These are phyloP conservation scores for Calidris pygmaea DNA, from an alignment of 2,113 vertebrate genomes.

Conservation along the genomic window DNA sequence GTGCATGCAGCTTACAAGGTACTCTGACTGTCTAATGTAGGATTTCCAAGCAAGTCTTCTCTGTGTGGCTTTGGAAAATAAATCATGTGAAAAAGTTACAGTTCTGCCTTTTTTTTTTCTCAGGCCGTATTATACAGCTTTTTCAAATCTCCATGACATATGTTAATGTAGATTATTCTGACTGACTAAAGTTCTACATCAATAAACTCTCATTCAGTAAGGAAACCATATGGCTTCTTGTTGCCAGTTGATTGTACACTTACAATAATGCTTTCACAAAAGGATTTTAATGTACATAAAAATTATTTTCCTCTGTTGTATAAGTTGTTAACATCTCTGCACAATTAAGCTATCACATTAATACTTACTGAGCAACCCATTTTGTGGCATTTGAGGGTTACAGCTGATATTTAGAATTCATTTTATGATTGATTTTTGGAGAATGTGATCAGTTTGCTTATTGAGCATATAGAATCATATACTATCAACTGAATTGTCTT, in stretches of 20 bases:
- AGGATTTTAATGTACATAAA: neutral
- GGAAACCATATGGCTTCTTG: neutral
- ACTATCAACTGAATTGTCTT: neutral
- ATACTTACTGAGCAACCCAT: rapidly evolving
- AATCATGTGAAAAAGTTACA: neutral
- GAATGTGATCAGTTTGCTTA: neutral
- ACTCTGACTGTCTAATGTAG: neutral
- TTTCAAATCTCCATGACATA: neutral
- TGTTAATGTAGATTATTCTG: neutral
- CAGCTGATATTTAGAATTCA: neutral
- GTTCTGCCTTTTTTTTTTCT: neutral
- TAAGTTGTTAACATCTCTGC: neutral
- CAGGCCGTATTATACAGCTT: rapidly evolving
- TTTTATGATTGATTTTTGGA: neutral
- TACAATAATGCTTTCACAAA: neutral
- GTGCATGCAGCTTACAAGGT: neutral
- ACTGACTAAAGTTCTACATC: neutral
- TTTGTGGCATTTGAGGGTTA: neutral
- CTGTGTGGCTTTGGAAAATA: neutral
- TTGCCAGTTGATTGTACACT: neutral
- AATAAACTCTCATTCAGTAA: neutral
- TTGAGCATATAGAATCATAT: neutral
- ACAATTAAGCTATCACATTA: neutral
- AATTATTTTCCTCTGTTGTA: neutral
- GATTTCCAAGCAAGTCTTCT: neutral